Evolutionary conservation across 2,888 invertebrate genomes (phyloP).

Genomic region (Ectropis crepuscularia): DNA sequence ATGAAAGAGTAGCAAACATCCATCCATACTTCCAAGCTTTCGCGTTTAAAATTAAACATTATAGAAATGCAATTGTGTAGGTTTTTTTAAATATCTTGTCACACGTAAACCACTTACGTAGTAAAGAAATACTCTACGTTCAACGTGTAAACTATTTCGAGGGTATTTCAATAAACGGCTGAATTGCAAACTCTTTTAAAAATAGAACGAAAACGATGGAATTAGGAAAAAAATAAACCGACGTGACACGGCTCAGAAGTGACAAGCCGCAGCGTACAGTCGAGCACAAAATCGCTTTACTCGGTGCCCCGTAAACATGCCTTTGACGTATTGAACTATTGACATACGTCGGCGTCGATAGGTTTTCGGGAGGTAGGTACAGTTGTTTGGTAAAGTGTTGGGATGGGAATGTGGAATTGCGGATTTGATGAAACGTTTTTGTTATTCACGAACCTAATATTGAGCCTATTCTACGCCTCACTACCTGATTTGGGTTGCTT

Average conservation of each 20-base stretch:
- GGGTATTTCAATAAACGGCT: too few species aligned
- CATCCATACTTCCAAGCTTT: too few species aligned
- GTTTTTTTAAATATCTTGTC: too few species aligned
- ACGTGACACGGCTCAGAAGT: conserved; percentile 28
- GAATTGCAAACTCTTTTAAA: too few species aligned
- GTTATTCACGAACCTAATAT: neutral
- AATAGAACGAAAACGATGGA: neutral
- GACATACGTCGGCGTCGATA: conserved; percentile 33
- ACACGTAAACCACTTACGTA: too few species aligned
- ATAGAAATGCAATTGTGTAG: too few species aligned
- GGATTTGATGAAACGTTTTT: neutral
- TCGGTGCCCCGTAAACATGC: conserved; percentile 36
- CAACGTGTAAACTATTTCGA: too few species aligned
- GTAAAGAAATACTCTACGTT: too few species aligned
- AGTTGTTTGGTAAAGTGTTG: conserved; percentile 32
- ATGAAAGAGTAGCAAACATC: too few species aligned
- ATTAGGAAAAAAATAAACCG: conserved; percentile 1
- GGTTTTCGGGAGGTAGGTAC: conserved; percentile 33
- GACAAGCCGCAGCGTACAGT: conserved; percentile 36
- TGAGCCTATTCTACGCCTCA: neutral
- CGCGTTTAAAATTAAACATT: too few species aligned
- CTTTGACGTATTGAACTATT: conserved; percentile 44
- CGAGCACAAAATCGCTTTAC: conserved; percentile 41
- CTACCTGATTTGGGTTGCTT: neutral
- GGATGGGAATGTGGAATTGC: conserved; percentile 2